A percentile compares a stretch with the other conserved stretches of the same genome.
phyloP scores from a whole-genome alignment of 2,113 vertebrate species.

The Isurus oxyrinchus region DNA sequence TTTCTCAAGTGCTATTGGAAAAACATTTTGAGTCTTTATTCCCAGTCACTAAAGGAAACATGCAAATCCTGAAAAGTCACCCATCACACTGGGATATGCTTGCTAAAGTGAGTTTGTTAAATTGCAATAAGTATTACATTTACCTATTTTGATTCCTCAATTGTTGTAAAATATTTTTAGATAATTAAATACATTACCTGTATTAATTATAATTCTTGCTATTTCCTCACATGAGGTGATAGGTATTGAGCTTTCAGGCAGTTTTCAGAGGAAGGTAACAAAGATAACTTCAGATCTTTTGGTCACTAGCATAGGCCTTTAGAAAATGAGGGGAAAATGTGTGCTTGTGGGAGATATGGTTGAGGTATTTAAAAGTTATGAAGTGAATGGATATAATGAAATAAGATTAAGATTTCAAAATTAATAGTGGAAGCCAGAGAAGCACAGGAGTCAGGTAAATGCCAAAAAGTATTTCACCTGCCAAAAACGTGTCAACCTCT shows the following conservation, averaged over 20 bases:
- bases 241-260: not conserved
- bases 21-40: not conserved
- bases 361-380: not conserved
- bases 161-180: not conserved
- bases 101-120: not conserved
- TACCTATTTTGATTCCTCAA: not conserved
- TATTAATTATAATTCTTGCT: not conserved
- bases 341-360: not conserved
- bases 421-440: not conserved
- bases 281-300: not conserved
- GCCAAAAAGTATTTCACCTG: not conserved
- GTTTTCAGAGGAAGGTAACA: not conserved
- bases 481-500: not conserved
- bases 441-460: not conserved
- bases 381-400: not conserved
- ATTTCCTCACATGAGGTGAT: not conserved
- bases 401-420: not conserved
- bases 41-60: not conserved
- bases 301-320: not conserved
- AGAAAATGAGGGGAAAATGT: not conserved
- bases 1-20: not conserved
- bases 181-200: constrained; percentile 14
- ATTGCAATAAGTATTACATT: not conserved
- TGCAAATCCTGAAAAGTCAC: not conserved
- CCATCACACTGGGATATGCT: not conserved